phyloP scores from a whole-genome alignment of 1,140 invertebrate genomes.

The Paralvinella palmiformis region DNA sequence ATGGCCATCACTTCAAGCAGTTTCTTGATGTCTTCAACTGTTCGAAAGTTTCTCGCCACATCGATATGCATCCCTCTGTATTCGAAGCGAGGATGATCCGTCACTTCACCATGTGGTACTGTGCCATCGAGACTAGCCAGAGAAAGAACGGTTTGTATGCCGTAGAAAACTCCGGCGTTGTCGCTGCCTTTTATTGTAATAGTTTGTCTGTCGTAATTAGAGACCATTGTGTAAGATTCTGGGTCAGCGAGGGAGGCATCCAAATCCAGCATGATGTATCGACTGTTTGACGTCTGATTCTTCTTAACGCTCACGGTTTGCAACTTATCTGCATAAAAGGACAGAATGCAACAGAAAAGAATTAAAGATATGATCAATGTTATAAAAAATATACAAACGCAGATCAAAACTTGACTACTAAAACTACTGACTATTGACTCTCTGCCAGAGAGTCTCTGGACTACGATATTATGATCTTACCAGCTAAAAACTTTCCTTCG shows the following conservation, averaged over 20 bases:
- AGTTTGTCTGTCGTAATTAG: conserved; percentile 6
- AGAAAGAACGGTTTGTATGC: neutral
- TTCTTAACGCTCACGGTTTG: too few species aligned
- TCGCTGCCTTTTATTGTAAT: neutral
- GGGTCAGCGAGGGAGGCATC: neutral
- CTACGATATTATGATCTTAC: too few species aligned
- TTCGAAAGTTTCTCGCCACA: conserved; percentile 38
- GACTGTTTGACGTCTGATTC: too few species aligned
- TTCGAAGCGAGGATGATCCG: conserved; percentile 36
- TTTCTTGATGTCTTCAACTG: conserved; percentile 25
- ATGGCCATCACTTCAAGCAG: conserved; percentile 39
- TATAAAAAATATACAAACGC: too few species aligned
- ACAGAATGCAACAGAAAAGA: too few species aligned
- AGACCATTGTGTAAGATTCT: conserved; percentile 25
- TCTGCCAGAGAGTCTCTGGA: too few species aligned
- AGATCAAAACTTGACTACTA: too few species aligned
- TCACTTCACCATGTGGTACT: conserved; percentile 16
- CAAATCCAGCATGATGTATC: too few species aligned
- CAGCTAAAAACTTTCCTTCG: neutral
- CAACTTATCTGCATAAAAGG: too few species aligned
- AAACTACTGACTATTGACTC: too few species aligned
- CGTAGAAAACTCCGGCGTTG: conserved; percentile 4
- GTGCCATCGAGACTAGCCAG: neutral
- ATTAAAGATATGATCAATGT: too few species aligned
- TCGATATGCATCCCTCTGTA: conserved; percentile 43